These are phyloP conservation scores for Stylophora pistillata DNA, from an alignment of 64 coral and sea anemone genomes.

Conservation along the genomic window DNA sequence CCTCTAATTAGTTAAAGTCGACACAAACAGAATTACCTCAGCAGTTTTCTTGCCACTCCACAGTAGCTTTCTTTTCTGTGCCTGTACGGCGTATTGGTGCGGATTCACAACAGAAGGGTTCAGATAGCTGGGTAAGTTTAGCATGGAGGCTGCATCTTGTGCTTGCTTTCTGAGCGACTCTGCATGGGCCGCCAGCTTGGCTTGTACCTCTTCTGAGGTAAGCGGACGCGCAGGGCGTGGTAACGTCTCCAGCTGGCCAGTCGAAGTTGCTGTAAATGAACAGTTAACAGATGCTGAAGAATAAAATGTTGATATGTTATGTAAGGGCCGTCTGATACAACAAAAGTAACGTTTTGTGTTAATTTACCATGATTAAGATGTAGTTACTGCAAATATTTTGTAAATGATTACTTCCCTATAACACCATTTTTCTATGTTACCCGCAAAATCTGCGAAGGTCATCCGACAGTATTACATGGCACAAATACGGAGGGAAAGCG, in stretches of 20 bases:
- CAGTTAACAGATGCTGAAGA: not conserved
- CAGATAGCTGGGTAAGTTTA: slow-evolving; percentile 90
- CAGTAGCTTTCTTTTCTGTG: slow-evolving; percentile 89
- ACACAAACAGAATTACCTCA: slow-evolving; percentile 32
- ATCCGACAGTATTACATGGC: too few species aligned
- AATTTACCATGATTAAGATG: too few species aligned
- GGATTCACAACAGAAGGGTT: slow-evolving; percentile 99
- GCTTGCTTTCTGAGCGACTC: slow-evolving; percentile 84
- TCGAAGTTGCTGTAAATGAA: slow-evolving; percentile 32
- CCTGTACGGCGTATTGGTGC: slow-evolving; percentile 88
- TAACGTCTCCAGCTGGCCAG: not conserved
- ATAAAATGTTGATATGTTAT: not conserved
- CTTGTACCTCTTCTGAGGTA: slow-evolving; percentile 91
- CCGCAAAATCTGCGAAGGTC: too few species aligned
- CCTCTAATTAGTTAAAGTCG: too few species aligned
- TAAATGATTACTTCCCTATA: not conserved
- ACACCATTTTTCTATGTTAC: not conserved
- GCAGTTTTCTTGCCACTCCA: slow-evolving; percentile 88
- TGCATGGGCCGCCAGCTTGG: slow-evolving; percentile 79
- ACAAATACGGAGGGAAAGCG: too few species aligned
- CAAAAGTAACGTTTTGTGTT: too few species aligned
- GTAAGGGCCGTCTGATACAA: too few species aligned
- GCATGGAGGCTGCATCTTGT: slow-evolving; percentile 69
- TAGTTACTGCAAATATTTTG: not conserved
- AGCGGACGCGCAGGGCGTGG: slow-evolving; percentile 56